phyloP scores from a whole-genome alignment of 1,140 invertebrate species.

The Scaptomyza montana region DNA sequence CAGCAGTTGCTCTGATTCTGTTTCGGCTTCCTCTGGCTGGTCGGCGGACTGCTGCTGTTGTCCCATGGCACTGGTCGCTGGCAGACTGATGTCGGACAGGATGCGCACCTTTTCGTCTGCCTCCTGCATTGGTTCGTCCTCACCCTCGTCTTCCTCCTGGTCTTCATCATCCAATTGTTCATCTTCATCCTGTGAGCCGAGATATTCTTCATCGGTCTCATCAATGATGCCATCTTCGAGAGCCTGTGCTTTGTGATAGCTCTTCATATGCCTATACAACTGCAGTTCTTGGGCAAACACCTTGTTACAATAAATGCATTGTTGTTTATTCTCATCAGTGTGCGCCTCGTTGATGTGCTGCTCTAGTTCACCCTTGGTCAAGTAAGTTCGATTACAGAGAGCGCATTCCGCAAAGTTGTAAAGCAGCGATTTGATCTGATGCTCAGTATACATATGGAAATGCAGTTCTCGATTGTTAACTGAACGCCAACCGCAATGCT shows the following conservation, averaged over 20 bases:
- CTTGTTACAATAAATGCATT: slow-evolving; percentile 89
- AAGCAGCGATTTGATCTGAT: slow-evolving; percentile 89
- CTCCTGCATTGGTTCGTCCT: slow-evolving; percentile 39
- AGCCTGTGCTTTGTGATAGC: slow-evolving; percentile 86
- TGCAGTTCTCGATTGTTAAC: slow-evolving; percentile 90
- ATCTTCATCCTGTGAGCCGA: slow-evolving; percentile 81
- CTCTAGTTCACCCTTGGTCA: slow-evolving; percentile 86
- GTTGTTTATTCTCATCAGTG: slow-evolving; percentile 84
- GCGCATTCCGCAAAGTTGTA: slow-evolving; percentile 90
- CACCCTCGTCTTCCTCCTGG: slow-evolving; percentile 42
- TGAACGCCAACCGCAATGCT: slow-evolving; percentile 92
- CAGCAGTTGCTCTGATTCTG: slow-evolving; percentile 54
- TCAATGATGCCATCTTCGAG: slow-evolving; percentile 87
- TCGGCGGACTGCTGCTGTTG: slow-evolving; percentile 44
- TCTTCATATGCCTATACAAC: slow-evolving; percentile 88
- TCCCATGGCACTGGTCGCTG: slow-evolving; percentile 65
- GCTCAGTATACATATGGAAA: slow-evolving; percentile 92
- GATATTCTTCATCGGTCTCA: slow-evolving; percentile 85
- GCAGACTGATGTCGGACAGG: slow-evolving; percentile 84
- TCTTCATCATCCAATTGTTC: slow-evolving; percentile 73
- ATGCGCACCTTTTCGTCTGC: slow-evolving; percentile 84
- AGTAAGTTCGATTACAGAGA: slow-evolving; percentile 89
- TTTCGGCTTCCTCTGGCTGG: slow-evolving; percentile 56
- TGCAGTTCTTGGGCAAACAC: slow-evolving; percentile 87
- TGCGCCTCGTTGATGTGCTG: slow-evolving; percentile 83